Evolutionary conservation across 2,797 vertebrate genomes (phyloP).

Genomic region (Orientallactaga sibirica): DNA sequence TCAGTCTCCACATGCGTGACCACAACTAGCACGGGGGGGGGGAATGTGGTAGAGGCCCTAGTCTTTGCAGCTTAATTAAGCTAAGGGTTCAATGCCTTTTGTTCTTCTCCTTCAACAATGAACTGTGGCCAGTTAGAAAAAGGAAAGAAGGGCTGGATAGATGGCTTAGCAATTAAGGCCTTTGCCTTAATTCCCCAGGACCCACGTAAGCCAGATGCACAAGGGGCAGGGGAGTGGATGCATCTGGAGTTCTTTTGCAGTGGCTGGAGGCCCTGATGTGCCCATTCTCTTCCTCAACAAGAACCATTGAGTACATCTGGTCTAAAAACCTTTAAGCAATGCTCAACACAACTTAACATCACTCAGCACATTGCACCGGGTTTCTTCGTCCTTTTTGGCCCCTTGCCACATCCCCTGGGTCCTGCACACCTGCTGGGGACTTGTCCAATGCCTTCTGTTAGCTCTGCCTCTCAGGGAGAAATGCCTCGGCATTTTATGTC

Average conservation of each 20-base stretch:
- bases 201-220: no score
- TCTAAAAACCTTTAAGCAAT: slow-evolving; percentile 3
- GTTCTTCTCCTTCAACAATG: background rate
- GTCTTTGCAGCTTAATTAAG: background rate
- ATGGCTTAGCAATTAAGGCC: no score
- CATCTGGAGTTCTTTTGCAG: no score
- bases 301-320: background rate
- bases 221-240: no score
- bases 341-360: background rate
- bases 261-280: no score
- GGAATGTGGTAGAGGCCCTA: background rate
- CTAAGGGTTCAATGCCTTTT: background rate
- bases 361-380: fast-evolving
- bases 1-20: background rate
- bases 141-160: background rate
- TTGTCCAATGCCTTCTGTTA: background rate
- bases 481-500: background rate
- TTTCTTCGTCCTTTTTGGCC: background rate
- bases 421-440: background rate
- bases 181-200: no score
- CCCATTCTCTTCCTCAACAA: background rate
- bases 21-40: no score
- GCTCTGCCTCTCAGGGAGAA: background rate
- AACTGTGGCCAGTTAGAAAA: background rate
- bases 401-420: background rate